Evolutionary conservation across 2,113 vertebrate genomes (phyloP).

Genomic region (Sterna hirundo): DNA sequence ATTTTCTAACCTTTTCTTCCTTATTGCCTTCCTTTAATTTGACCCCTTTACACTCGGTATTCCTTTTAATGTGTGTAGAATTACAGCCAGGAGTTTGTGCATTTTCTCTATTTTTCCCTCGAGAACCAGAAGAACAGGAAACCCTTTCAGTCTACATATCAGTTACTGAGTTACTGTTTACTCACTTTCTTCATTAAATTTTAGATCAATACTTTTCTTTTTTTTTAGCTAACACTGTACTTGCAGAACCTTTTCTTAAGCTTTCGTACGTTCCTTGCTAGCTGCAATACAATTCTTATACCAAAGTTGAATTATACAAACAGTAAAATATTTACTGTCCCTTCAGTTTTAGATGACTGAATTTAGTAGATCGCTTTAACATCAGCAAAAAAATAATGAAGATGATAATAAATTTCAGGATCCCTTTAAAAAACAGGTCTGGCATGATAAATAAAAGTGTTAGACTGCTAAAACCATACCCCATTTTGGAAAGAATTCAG

Average conservation of each 20-base stretch:
- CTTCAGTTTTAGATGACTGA: neutral
- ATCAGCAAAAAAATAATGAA: neutral
- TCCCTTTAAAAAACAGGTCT: neutral
- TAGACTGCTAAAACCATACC: neutral
- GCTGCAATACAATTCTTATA: neutral
- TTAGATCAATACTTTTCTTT: neutral
- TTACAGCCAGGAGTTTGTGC: neutral
- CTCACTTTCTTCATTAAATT: neutral
- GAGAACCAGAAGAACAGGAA: neutral
- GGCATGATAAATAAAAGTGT: neutral
- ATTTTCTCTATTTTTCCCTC: rapidly evolving
- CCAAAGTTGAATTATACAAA: neutral
- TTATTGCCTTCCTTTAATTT: neutral
- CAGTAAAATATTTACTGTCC: neutral
- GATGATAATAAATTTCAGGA: neutral
- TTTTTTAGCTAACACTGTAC: neutral
- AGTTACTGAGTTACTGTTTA: neutral
- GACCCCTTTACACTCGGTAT: neutral
- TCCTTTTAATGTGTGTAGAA: neutral
- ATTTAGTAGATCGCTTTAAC: neutral
- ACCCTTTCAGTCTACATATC: neutral
- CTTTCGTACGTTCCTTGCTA: neutral
- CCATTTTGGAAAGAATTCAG: neutral
- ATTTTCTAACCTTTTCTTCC: neutral
- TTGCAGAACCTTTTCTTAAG: neutral